These are phyloP conservation scores for Apteryx owenii DNA, from an alignment of 2,113 vertebrate genomes.

Conservation along the genomic window DNA sequence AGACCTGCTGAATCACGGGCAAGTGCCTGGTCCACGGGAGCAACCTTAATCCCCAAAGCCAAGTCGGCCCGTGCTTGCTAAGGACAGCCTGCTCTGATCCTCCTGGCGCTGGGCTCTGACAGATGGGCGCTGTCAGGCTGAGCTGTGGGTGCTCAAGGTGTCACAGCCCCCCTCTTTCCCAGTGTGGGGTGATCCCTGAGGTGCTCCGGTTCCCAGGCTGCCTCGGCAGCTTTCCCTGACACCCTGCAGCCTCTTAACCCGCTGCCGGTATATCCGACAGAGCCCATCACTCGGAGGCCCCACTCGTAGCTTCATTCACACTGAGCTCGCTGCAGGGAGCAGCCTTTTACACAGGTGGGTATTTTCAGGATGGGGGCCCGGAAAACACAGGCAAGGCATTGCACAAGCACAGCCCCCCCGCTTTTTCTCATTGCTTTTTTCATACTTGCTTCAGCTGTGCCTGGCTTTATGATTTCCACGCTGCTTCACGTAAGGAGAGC, in stretches of 20 bases:
- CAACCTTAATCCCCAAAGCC: not conserved
- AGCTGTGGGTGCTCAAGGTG: not conserved
- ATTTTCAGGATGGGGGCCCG: fast-evolving
- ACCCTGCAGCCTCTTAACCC: not conserved
- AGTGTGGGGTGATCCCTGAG: not conserved
- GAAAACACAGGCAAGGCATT: not conserved
- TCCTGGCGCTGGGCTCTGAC: not conserved
- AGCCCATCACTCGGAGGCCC: not conserved
- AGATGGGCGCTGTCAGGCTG: not conserved
- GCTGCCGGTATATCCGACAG: not conserved
- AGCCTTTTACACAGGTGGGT: not conserved
- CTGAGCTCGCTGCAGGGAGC: not conserved
- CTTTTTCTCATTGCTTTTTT: not conserved
- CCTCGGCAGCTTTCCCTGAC: fast-evolving
- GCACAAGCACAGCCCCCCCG: not conserved
- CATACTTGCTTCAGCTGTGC: not conserved
- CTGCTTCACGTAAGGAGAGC: not conserved
- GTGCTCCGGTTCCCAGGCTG: not conserved
- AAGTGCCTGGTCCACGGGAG: not conserved
- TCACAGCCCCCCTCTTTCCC: not conserved
- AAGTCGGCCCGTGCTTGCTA: not conserved
- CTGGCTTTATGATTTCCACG: not conserved
- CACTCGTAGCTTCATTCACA: too few relatives aligned
- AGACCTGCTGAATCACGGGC: not conserved
- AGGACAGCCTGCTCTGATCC: not conserved